Percentiles rank a stretch among this genome's conserved stretches.
phyloP scores from a whole-genome alignment of 2,797 vertebrate species.

The Paramormyrops hopkinsi region DNA sequence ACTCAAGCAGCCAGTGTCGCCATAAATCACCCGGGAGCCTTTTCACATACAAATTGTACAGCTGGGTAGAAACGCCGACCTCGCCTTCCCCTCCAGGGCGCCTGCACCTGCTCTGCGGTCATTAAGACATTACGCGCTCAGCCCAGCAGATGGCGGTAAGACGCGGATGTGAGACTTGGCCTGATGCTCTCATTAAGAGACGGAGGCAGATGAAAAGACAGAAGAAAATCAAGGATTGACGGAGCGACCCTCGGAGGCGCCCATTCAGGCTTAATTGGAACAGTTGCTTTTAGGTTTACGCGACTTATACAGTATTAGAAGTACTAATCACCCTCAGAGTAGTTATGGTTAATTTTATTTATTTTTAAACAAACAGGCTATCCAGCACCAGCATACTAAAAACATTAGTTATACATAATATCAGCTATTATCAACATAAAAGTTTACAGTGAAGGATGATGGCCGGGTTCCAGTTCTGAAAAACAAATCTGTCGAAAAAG shows the following conservation, averaged over 20 bases:
- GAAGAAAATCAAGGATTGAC: neutral
- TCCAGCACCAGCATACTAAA: conserved; percentile 60
- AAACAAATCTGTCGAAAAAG: conserved; percentile 24
- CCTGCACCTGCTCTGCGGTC: conserved; percentile 16
- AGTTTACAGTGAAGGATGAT: conserved; percentile 52
- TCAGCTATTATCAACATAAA: conserved; percentile 40
- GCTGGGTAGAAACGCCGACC: neutral
- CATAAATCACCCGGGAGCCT: conserved; percentile 25
- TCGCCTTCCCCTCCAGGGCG: neutral
- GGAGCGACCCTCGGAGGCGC: conserved; percentile 52
- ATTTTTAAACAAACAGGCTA: conserved; percentile 64
- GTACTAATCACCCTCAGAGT: conserved; percentile 46
- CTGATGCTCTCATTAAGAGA: neutral
- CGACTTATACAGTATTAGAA: conserved; percentile 48
- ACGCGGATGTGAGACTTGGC: neutral
- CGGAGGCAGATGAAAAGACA: neutral
- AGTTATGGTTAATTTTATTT: conserved; percentile 41
- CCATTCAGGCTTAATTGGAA: conserved; percentile 46
- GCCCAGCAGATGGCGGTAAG: conserved; percentile 50
- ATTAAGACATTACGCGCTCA: conserved; percentile 29
- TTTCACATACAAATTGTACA: conserved; percentile 28
- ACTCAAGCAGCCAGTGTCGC: conserved; percentile 32
- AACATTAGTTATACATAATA: conserved; percentile 46
- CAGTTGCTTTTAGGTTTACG: conserved; percentile 50
- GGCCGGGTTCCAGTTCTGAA: conserved; percentile 39